phyloP scores from a whole-genome alignment of 2,113 vertebrate genomes.

The Chloropsis hardwickii region DNA sequence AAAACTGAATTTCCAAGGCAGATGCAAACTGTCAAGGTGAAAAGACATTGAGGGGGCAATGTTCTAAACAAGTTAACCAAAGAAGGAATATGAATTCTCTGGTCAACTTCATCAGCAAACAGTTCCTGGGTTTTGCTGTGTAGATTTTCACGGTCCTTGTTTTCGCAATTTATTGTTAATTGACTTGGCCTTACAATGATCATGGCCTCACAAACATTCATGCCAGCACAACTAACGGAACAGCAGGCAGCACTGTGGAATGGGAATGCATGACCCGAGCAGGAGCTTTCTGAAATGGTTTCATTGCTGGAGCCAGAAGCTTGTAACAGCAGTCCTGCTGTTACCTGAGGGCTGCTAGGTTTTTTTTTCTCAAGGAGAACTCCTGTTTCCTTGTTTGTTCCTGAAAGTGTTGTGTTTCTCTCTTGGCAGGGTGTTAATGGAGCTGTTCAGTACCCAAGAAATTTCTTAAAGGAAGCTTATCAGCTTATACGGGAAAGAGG shows the following conservation, averaged over 20 bases:
- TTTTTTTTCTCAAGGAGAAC: background rate
- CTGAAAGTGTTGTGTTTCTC: background rate
- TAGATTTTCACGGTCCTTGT: background rate
- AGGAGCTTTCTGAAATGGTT: background rate
- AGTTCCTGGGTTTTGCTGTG: background rate
- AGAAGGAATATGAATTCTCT: background rate
- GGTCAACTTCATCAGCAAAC: background rate
- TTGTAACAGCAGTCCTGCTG: background rate
- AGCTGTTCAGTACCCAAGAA: slow-evolving; percentile 87
- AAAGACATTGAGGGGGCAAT: background rate
- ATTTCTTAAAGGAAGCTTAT: slow-evolving; percentile 86
- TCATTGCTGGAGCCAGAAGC: background rate
- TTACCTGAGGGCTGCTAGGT: background rate
- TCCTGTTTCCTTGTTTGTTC: background rate
- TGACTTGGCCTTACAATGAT: background rate
- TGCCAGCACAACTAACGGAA: fast-evolving
- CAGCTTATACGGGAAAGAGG: slow-evolving; percentile 82
- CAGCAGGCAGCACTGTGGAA: background rate
- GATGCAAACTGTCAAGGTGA: background rate
- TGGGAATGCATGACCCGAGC: background rate
- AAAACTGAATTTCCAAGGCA: background rate
- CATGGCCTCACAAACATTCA: background rate
- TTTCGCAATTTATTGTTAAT: background rate
- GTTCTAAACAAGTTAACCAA: background rate
- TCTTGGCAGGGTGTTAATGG: slow-evolving; percentile 85